These are phyloP conservation scores for Papilio gigon DNA, from an alignment of 2,888 invertebrate species.

Conservation along the genomic window DNA sequence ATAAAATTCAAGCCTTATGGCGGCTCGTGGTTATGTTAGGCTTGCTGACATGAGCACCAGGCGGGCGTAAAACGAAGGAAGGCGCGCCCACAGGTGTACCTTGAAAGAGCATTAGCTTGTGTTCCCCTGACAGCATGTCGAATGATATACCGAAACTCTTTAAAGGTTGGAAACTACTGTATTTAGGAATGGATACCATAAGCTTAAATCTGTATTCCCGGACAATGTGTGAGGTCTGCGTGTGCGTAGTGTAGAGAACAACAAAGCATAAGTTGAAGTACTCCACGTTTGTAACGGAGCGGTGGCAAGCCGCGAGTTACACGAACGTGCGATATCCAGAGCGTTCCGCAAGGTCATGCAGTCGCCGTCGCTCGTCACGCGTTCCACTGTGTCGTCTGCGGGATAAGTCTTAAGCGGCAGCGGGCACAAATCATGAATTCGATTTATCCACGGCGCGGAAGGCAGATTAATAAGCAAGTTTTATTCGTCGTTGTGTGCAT, in stretches of 20 bases:
- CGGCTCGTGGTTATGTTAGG: background rate
- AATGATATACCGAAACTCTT: too few relatives aligned
- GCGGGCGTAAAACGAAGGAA: too few relatives aligned
- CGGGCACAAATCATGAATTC: background rate
- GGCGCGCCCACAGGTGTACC: too few relatives aligned
- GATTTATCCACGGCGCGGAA: background rate
- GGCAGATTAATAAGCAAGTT: background rate
- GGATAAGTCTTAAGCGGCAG: conserved; percentile 46
- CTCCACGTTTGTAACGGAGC: conserved; percentile 35
- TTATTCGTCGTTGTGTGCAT: background rate
- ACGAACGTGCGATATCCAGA: conserved; percentile 41
- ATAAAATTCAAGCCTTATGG: background rate
- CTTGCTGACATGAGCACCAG: too few relatives aligned
- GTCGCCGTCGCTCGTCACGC: conserved; percentile 53
- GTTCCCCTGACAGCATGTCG: too few relatives aligned
- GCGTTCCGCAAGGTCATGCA: conserved; percentile 46
- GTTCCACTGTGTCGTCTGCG: conserved; percentile 54
- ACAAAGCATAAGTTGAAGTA: background rate
- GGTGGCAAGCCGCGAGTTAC: conserved; percentile 34
- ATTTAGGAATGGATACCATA: too few relatives aligned
- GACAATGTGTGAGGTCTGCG: background rate
- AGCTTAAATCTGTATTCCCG: background rate
- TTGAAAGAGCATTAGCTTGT: too few relatives aligned
- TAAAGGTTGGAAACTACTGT: too few relatives aligned
- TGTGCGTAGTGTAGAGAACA: background rate